A percentile compares a stretch with the other conserved stretches of the same genome.
phyloP scores from a whole-genome alignment of 1,140 invertebrate genomes.

The Capitella teleta region DNA sequence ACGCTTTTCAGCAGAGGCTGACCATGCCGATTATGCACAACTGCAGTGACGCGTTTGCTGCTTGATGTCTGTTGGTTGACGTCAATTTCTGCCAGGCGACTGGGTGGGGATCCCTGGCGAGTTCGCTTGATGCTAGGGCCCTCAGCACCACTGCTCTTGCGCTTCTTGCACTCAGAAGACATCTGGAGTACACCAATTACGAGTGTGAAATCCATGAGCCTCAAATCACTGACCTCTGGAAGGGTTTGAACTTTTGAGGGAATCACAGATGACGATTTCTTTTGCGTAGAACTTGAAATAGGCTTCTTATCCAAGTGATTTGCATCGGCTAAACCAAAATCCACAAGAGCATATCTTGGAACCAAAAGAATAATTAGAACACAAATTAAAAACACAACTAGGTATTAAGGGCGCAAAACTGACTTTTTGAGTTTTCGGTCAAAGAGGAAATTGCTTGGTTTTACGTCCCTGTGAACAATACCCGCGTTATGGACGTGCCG shows the following conservation, averaged over 20 bases:
- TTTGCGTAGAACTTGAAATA: too few species aligned
- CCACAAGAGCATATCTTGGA: slow-evolving; percentile 57
- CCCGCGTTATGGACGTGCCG: slow-evolving; percentile 68
- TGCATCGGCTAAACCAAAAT: slow-evolving; percentile 77
- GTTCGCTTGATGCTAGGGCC: neutral
- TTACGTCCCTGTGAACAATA: slow-evolving; percentile 85
- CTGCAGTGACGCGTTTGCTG: too few species aligned
- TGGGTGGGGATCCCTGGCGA: too few species aligned
- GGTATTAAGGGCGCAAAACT: neutral
- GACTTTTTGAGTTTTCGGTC: slow-evolving; percentile 59
- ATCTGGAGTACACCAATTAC: too few species aligned
- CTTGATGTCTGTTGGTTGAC: too few species aligned
- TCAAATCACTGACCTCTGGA: too few species aligned
- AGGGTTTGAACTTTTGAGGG: too few species aligned
- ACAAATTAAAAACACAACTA: neutral
- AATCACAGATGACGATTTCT: too few species aligned
- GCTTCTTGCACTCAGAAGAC: slow-evolving; percentile 17
- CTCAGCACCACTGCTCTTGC: slow-evolving; percentile 5
- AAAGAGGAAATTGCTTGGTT: slow-evolving; percentile 85
- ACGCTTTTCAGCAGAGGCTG: neutral
- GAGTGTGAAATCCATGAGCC: neutral
- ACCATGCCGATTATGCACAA: neutral
- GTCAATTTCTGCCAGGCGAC: too few species aligned
- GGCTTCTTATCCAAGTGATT: slow-evolving; percentile 8
- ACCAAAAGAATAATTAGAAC: neutral